A percentile compares a stretch with the other conserved stretches of the same genome.
These are phyloP conservation scores for Vombatus ursinus DNA, from an alignment of 2,113 vertebrate genomes.

Conservation along the genomic window DNA sequence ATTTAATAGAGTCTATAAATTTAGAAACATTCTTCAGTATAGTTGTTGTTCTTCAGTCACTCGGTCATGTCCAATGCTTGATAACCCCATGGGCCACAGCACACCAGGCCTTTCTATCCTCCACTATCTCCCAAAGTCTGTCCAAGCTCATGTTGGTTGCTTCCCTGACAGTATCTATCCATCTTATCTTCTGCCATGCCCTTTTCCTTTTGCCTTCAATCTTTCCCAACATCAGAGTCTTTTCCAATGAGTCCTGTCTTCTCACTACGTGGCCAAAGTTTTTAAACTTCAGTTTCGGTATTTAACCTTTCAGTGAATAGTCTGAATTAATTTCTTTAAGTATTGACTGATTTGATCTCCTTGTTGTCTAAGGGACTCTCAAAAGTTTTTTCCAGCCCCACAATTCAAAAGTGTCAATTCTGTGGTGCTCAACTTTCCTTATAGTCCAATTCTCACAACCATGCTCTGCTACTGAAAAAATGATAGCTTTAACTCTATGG, in stretches of 20 bases:
- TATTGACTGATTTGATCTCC: background rate
- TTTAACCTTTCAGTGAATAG: background rate
- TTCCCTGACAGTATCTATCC: background rate
- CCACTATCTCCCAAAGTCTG: background rate
- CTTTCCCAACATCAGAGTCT: background rate
- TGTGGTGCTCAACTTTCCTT: background rate
- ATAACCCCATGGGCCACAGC: background rate
- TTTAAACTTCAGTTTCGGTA: background rate
- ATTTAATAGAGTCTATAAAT: no score
- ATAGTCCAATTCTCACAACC: background rate
- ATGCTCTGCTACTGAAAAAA: background rate
- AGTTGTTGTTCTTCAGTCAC: no score
- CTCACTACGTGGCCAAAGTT: background rate
- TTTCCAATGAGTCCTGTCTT: background rate
- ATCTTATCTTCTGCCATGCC: background rate
- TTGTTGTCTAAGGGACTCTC: background rate
- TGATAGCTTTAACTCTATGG: background rate
- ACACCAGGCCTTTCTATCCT: background rate
- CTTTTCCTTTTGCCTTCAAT: background rate
- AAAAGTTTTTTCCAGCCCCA: background rate
- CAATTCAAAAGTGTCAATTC: background rate
- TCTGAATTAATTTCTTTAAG: background rate
- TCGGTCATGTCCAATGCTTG: background rate
- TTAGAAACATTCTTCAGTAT: no score
- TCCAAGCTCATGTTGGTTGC: background rate